phyloP scores from a whole-genome alignment of 2,113 vertebrate species.

The Chrysochloris asiatica region DNA sequence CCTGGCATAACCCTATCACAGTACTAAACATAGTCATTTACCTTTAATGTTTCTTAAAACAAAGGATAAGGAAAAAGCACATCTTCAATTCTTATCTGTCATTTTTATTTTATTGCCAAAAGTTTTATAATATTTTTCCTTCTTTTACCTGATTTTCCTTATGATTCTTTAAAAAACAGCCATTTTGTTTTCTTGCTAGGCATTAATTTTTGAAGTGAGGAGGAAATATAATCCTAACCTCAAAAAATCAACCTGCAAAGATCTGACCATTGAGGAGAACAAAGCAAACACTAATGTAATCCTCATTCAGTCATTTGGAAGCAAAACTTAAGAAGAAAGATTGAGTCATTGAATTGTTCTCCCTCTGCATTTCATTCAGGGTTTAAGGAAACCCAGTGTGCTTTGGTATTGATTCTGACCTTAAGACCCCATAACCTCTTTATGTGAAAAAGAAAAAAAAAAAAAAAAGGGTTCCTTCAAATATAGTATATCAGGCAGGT shows the following conservation, averaged over 20 bases:
- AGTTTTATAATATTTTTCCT: not conserved
- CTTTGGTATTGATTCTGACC: slow-evolving; percentile 46
- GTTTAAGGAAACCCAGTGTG: slow-evolving; percentile 44
- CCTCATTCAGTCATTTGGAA: slow-evolving; percentile 15
- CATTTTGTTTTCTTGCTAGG: not conserved
- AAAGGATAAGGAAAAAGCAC: not conserved
- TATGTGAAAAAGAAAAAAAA: not conserved
- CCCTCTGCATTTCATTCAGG: slow-evolving; percentile 33
- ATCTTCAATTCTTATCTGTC: not conserved
- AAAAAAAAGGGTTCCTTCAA: not conserved
- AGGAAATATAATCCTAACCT: not conserved
- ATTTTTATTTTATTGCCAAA: not conserved
- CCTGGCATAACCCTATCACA: not conserved
- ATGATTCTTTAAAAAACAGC: not conserved
- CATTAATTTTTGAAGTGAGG: not conserved
- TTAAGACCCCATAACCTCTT: not conserved
- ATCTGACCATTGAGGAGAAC: not conserved
- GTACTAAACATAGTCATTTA: not conserved
- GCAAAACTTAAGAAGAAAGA: slow-evolving; percentile 50
- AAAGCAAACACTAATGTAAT: slow-evolving; percentile 42
- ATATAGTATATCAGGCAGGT: not conserved
- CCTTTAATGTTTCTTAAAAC: not conserved
- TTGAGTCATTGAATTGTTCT: slow-evolving; percentile 4
- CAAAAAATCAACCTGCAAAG: slow-evolving; percentile 27
- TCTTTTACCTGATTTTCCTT: not conserved